Conservation (phyloP, 2,888 invertebrate genomes). For the Eulithis testata region DNA sequence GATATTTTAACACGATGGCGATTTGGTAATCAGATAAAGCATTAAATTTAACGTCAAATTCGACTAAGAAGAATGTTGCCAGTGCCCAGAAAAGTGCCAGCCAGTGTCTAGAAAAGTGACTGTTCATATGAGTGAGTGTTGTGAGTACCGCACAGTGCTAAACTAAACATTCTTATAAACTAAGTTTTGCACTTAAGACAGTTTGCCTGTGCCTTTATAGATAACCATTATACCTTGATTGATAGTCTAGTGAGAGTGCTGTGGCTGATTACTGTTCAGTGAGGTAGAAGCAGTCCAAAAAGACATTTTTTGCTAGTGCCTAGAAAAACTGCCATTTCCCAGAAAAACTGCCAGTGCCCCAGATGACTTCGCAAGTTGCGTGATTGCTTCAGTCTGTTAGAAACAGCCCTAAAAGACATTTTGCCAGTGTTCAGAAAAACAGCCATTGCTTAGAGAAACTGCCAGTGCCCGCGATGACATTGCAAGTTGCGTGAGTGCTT, state of each 20-base stretch:
- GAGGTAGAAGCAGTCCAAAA: not conserved
- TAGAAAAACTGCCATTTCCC: not conserved
- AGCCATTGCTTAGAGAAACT: not conserved
- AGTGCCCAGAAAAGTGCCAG: not conserved
- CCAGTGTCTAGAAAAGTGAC: slow-evolving; percentile 2
- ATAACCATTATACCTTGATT: no score
- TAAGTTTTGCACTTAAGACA: not conserved
- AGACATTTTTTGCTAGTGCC: not conserved
- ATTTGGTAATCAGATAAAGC: no score
- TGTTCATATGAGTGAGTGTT: no score
- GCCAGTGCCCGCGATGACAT: not conserved
- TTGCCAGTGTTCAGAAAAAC: not conserved
- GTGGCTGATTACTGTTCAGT: not conserved
- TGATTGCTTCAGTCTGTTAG: not conserved
- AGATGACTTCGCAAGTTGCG: not conserved
- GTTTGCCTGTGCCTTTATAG: no score
- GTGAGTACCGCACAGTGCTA: no score
- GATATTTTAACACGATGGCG: no score
- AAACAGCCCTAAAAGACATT: not conserved
- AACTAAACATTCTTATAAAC: not conserved
- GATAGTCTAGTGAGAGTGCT: no score
- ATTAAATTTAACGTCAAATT: no score
- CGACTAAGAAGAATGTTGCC: not conserved
- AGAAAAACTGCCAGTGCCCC: not conserved
- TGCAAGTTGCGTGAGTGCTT: no score